Base-by-base conservation (phyloP, 30 jellyfish, hydroid and myxozoan species). In the Pseudorhiza aurosa region DNA sequence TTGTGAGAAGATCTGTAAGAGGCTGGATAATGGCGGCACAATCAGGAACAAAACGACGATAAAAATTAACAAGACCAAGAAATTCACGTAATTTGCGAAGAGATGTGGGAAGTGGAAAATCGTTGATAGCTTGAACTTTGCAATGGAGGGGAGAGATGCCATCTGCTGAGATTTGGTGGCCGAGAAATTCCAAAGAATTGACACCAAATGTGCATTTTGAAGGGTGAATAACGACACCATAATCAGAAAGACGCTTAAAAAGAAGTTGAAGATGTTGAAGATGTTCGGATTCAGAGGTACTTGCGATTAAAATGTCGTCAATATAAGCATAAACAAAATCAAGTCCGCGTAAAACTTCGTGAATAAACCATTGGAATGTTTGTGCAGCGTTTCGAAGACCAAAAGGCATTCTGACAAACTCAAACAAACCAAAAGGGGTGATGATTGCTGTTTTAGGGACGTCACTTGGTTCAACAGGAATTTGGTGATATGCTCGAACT, bases 381-480 rank as follows among this genome's bases (percentile, higher is more conserved):
- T 78, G 90, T 4, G 90, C 90, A n/a, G 90, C 86, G 39, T 78
- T 78, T 12, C 90, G 72, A 7, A 78, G 80, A 62, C 90, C 85
- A 46, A 78, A 78, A 14, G 85, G 90, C 90, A 78, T 78, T 9
- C 90, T 73, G 32, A 39, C 26, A 31, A 58, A 78, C 49, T 78
- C 75, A 22, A 78, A 78, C 44, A 78, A 46, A 78, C 90, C 90
- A 65, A 78, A 78, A 29, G 84, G 85, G 14, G 90, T 78, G 10
- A 35, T 19, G 17, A 78, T 65, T 9, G 90, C 90, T 17, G 90
- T 78, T 35, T 78, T 78, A 7, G 90, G 58, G 1, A 42, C 36
- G 50, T 78, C 90, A 58, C 24, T 74, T 1, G 70, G 82, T 15
- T 42, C 56, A 17, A 56, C 46, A 29, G 53, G 69, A 10, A 57